A percentile compares a stretch with the other conserved stretches of the same genome.
These are phyloP conservation scores for Hyaena hyaena DNA, from an alignment of 2,113 vertebrate genomes.

Conservation along the genomic window DNA sequence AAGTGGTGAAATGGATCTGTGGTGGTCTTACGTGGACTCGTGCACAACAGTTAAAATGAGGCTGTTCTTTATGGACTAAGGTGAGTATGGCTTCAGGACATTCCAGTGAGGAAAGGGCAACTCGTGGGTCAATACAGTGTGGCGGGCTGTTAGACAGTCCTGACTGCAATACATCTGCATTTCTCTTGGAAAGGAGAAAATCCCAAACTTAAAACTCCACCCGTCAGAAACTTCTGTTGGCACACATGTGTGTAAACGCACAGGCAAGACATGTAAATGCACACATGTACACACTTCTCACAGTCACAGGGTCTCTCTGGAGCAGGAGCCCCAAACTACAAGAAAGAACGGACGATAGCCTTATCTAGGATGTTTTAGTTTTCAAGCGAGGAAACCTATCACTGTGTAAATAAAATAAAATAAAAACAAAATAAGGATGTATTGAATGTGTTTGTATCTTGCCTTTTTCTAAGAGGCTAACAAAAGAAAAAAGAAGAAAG, in stretches of 20 bases:
- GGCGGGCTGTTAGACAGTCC: background rate
- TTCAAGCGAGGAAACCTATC: background rate
- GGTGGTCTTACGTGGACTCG: fast-evolving
- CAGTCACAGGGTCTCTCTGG: background rate
- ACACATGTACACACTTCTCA: fast-evolving
- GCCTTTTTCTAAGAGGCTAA: background rate
- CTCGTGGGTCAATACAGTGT: fast-evolving
- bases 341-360: background rate
- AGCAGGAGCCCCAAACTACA: background rate
- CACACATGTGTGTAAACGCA: background rate
- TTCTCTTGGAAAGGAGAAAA: background rate
- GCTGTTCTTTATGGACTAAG: background rate
- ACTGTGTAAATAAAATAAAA: background rate
- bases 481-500: background rate
- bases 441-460: background rate
- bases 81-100: background rate
- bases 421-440: background rate
- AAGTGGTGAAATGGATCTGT: background rate
- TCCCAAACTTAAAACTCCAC: background rate
- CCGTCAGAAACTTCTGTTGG: background rate
- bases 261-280: background rate
- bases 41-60: fast-evolving
- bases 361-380: background rate
- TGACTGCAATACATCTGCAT: background rate
- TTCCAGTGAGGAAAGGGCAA: background rate